These are phyloP conservation scores for Motacilla alba DNA, from an alignment of 2,113 vertebrate species.

Conservation along the genomic window DNA sequence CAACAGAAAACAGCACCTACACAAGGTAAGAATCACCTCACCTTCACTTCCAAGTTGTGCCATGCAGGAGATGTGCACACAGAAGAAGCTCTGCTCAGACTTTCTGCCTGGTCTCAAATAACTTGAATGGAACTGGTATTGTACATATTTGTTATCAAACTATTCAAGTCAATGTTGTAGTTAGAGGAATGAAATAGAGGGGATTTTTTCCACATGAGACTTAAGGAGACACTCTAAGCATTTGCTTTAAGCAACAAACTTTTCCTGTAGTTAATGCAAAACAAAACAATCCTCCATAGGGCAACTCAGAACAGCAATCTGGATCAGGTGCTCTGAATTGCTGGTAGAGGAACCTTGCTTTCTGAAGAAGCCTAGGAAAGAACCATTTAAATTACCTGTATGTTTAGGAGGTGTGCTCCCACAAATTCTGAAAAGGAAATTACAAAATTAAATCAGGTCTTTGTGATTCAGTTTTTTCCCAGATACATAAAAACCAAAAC, in stretches of 20 bases:
- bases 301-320: background rate
- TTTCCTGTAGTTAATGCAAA: background rate
- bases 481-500: background rate
- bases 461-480: background rate
- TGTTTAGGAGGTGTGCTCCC: background rate
- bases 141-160: background rate
- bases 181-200: background rate
- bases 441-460: background rate
- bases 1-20: background rate
- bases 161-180: background rate
- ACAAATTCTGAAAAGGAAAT: background rate
- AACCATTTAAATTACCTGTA: background rate
- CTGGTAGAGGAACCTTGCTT: background rate
- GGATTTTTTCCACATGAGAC: background rate
- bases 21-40: background rate
- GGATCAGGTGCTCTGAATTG: background rate
- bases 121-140: background rate
- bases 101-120: background rate
- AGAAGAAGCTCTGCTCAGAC: background rate
- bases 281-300: background rate
- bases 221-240: background rate
- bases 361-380: background rate
- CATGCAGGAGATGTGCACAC: rapidly evolving
- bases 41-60: background rate
- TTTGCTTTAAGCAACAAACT: background rate